These are phyloP conservation scores for Montifringilla adamsi DNA, from an alignment of 2,113 vertebrate genomes.

Conservation along the genomic window DNA sequence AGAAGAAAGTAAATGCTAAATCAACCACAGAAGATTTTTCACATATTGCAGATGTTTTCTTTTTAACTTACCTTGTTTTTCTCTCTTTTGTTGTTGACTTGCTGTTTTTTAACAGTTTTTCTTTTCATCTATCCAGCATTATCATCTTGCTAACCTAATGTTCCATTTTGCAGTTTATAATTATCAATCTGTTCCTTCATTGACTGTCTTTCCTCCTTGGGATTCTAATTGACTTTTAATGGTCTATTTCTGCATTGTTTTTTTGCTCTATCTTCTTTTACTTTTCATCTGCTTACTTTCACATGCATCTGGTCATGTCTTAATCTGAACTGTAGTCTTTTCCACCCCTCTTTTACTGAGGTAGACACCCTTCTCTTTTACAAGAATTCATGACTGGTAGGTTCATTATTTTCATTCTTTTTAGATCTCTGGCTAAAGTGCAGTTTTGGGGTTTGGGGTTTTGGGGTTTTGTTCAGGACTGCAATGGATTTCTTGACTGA, in stretches of 20 bases:
- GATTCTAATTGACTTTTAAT: constrained; percentile 30
- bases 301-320: not conserved
- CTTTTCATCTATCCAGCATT: not conserved
- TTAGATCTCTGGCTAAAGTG: not conserved
- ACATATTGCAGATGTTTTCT: not conserved
- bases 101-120: not conserved
- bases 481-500: not conserved
- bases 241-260: not conserved
- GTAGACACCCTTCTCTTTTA: not conserved
- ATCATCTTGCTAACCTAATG: not conserved
- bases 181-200: not conserved
- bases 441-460: not conserved
- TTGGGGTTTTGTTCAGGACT: not conserved
- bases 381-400: constrained; percentile 3
- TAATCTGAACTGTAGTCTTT: not conserved
- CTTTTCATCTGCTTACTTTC: constrained; percentile 8
- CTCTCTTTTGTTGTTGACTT: not conserved
- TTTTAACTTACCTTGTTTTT: not conserved
- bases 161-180: constrained; percentile 6
- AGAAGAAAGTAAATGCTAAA: not conserved
- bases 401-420: not conserved
- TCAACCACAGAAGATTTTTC: not conserved
- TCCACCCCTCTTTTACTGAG: not conserved
- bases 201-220: not conserved
- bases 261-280: not conserved